These are phyloP conservation scores for Tinea trinotella DNA, from an alignment of 2,888 invertebrate species.

Conservation along the genomic window DNA sequence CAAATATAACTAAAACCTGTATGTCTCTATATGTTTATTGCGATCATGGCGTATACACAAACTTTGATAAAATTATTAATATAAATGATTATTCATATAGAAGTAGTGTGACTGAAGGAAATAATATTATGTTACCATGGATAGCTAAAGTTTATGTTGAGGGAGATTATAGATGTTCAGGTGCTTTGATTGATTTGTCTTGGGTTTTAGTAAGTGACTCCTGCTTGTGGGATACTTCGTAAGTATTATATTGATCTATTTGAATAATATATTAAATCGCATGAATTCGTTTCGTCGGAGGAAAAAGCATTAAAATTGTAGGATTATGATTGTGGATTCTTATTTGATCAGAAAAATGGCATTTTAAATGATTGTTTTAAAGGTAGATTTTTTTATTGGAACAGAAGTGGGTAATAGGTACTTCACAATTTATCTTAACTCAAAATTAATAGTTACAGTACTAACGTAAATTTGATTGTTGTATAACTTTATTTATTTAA, in stretches of 20 bases:
- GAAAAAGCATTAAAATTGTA: too few relatives aligned
- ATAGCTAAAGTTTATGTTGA: constrained; percentile 79
- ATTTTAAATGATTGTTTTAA: too few relatives aligned
- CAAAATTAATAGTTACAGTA: too few relatives aligned
- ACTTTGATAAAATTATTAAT: constrained; percentile 27
- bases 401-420: too few relatives aligned
- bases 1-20: constrained; percentile 62
- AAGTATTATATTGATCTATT: constrained; percentile 28
- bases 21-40: constrained; percentile 70
- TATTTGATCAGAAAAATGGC: too few relatives aligned
- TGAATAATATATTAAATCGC: too few relatives aligned
- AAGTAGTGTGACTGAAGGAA: constrained; percentile 19
- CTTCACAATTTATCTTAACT: too few relatives aligned
- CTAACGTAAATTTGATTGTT: too few relatives aligned
- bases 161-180: constrained; percentile 79
- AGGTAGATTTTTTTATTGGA: too few relatives aligned
- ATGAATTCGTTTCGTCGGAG: too few relatives aligned
- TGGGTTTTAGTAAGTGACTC: constrained; percentile 76
- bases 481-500: too few relatives aligned
- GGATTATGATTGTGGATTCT: too few relatives aligned
- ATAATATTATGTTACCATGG: constrained; percentile 81
- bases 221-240: constrained; percentile 63
- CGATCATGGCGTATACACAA: constrained; percentile 52
- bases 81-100: not conserved
- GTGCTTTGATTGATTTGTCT: constrained; percentile 75